phyloP scores from a whole-genome alignment of 2,113 vertebrate genomes.

The Eurypyga helias region DNA sequence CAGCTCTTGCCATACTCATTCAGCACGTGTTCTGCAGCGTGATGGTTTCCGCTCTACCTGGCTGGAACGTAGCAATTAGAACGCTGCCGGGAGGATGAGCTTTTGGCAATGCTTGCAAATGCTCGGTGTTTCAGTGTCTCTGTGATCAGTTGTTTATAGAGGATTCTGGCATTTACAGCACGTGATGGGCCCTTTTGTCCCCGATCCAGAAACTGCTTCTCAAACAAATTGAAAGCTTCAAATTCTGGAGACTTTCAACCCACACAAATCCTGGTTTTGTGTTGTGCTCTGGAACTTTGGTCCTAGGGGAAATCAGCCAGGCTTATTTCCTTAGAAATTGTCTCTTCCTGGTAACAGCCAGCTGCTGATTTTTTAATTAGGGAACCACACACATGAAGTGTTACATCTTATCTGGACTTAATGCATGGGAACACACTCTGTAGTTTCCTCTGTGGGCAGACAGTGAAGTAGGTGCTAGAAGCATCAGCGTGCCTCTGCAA shows the following conservation, averaged over 20 bases:
- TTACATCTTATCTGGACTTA: neutral
- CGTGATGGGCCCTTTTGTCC: neutral
- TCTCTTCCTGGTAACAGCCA: neutral
- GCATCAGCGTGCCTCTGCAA: neutral
- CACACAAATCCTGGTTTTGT: neutral
- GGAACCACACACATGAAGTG: accelerated
- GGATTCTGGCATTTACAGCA: neutral
- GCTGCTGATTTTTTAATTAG: neutral
- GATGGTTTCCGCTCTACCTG: neutral
- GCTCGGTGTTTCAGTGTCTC: neutral
- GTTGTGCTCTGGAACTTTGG: neutral
- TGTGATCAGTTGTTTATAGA: neutral
- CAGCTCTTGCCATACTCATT: too few species aligned
- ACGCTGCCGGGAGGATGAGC: accelerated
- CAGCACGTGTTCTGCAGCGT: neutral
- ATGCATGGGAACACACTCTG: neutral
- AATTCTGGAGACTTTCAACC: neutral
- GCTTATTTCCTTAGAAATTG: neutral
- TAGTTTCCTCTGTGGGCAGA: neutral
- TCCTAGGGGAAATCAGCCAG: neutral
- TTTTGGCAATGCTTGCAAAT: neutral
- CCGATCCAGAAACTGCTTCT: neutral
- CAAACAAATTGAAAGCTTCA: neutral
- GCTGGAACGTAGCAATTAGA: too few species aligned
- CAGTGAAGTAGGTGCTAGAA: neutral